These are phyloP conservation scores for Cyrtodaria siliqua DNA, from an alignment of 2,888 invertebrate species.

Conservation along the genomic window DNA sequence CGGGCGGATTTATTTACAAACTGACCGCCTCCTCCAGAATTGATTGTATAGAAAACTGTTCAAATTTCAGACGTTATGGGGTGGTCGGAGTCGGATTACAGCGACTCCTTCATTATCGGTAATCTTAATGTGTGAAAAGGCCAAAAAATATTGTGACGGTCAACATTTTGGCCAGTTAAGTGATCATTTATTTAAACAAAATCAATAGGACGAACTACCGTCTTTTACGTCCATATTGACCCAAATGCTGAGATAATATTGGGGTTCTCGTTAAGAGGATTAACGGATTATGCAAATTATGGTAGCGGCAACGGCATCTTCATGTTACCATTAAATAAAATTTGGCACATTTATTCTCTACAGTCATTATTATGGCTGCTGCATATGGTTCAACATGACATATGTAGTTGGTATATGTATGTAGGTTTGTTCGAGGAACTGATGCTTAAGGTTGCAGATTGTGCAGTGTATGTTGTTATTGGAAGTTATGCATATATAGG, in stretches of 20 bases:
- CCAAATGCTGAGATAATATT: slow-evolving; percentile 7
- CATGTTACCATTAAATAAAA: too few relatives aligned
- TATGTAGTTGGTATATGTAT: too few relatives aligned
- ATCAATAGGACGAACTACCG: slow-evolving; percentile 6
- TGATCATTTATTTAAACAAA: slow-evolving; percentile 2
- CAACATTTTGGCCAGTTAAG: not conserved
- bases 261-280: not conserved
- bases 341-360: too few relatives aligned
- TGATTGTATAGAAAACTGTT: not conserved
- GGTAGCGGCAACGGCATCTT: too few relatives aligned
- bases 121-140: slow-evolving; percentile 45
- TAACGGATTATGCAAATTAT: slow-evolving; percentile 10
- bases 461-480: too few relatives aligned
- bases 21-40: not conserved
- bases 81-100: too few relatives aligned
- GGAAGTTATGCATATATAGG: too few relatives aligned
- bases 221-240: not conserved
- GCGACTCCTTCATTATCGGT: not conserved
- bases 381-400: too few relatives aligned
- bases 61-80: not conserved
- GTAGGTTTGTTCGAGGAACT: too few relatives aligned
- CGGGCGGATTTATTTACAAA: slow-evolving; percentile 2
- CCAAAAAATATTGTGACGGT: slow-evolving; percentile 7
- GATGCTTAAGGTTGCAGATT: too few relatives aligned
- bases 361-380: too few relatives aligned